Conservation (phyloP, 2,797 vertebrate species). For the Gadopsis bispinosus region DNA sequence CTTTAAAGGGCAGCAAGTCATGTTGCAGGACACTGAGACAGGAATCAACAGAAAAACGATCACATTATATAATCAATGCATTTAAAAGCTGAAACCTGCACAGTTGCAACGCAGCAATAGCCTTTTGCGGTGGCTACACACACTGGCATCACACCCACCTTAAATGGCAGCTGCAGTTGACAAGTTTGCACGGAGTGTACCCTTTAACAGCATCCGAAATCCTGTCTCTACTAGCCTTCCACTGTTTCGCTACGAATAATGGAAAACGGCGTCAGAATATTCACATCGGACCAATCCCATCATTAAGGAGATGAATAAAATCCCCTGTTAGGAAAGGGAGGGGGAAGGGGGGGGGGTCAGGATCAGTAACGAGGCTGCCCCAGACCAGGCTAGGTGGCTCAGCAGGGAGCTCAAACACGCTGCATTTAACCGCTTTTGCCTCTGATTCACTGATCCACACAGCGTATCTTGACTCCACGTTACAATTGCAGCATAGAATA, state of each 20-base stretch:
- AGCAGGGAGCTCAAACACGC: background rate
- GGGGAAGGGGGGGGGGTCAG: too few species aligned
- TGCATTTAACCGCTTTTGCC: background rate
- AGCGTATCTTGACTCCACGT: too few species aligned
- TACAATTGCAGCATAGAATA: background rate
- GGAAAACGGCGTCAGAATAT: background rate
- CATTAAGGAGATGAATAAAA: background rate
- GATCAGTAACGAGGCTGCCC: background rate
- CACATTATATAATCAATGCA: background rate
- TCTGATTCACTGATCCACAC: background rate
- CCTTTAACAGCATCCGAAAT: conserved; percentile 79
- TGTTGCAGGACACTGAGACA: conserved; percentile 88
- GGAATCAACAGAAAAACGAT: background rate
- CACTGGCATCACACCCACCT: conserved; percentile 80
- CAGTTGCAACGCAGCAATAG: background rate
- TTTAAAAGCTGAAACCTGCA: background rate
- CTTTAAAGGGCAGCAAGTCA: conserved; percentile 89
- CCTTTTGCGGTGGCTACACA: too few species aligned
- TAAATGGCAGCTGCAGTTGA: conserved; percentile 91
- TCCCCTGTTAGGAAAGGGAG: background rate
- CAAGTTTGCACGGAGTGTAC: conserved; percentile 85
- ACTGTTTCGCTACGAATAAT: conserved; percentile 63
- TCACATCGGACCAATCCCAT: accelerated
- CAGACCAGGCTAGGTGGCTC: background rate
- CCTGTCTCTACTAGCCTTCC: conserved; percentile 63